Base-by-base conservation (phyloP, 2,888 invertebrate species). In the Scaptomyza flava region DNA sequence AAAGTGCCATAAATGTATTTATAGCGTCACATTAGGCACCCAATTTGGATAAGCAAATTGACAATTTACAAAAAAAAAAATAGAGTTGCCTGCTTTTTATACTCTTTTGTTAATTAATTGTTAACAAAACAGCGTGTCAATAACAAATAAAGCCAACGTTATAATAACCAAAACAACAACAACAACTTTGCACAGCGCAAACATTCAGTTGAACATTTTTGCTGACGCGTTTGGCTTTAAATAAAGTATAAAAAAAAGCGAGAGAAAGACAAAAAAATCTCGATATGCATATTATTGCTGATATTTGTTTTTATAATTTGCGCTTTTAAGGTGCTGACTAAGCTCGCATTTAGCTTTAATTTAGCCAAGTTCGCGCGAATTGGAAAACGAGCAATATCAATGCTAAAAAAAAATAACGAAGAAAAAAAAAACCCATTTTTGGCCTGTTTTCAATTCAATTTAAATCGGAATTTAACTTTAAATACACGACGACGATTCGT, bases 341-440 rank as follows among this genome's bases (percentile, higher is more conserved):
- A 85, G 86, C 65, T 41, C 34, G 52, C 34, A 51, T 70, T 86
- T 81, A 75, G 68, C 65, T 52, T 72, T 86, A 77, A 81, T 81
- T 87, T 68, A 65, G 84, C 66, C 62, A 61, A 87, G 60, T 87
- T 87, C 68, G 81, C 84, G 72, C 17, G 69, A 84, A 83, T 43
- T 23, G 50, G 5, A 42, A 60, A 60, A 60, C 65, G 60, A 57
- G 64, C 47, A 46, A 45, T 1, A 27, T 1, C 3, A 27, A 27
- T 27, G 27, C 27, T 27, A 27, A 27, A 27, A 23, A 23, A 3
- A 23, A 23, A 23, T 27, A 6, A 56, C 12, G 14, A 31, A 17
- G 46, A 52, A 38, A 59, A 56, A 75, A 61, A 60, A 46, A 27
- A 66, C 70, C 79, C 66, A 67, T 7, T 43, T 62, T 70, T 66